phyloP scores from a whole-genome alignment of 2,797 vertebrate species.

The Oryzias sinensis region DNA sequence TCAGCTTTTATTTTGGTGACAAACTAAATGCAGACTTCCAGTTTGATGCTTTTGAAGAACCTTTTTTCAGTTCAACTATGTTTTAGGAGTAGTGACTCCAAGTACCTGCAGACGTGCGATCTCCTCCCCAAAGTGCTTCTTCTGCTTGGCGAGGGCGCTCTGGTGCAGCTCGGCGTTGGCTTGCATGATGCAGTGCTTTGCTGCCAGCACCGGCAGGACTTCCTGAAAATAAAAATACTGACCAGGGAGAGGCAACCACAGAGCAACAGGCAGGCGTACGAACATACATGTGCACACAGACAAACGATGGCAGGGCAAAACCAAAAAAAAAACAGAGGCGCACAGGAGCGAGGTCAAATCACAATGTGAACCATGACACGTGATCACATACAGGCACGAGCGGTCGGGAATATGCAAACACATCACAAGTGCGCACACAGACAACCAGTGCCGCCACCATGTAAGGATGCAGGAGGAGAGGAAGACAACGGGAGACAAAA shows the following conservation, averaged over 20 bases:
- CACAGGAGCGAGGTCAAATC: constrained; percentile 73
- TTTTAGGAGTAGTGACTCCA: not conserved
- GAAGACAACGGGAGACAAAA: constrained; percentile 78
- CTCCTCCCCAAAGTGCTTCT: constrained; percentile 97
- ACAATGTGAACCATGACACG: constrained; percentile 81
- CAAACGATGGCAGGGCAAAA: constrained; percentile 41
- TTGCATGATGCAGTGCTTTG: constrained; percentile 99
- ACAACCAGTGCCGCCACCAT: constrained; percentile 46
- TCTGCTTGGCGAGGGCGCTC: constrained; percentile 90
- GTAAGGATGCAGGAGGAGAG: constrained; percentile 73
- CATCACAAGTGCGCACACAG: constrained; percentile 13
- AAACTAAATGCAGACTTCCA: too few species aligned
- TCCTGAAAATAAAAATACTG: constrained; percentile 99
- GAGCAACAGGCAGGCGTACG: constrained; percentile 66
- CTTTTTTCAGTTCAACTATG: too few species aligned
- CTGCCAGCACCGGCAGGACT: constrained; percentile 95
- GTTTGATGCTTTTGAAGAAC: too few species aligned
- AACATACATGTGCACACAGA: constrained; percentile 55
- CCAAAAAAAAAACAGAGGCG: constrained; percentile 47
- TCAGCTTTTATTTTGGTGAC: too few species aligned
- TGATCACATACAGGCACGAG: constrained; percentile 83
- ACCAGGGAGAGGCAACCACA: constrained; percentile 91
- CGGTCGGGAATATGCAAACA: constrained; percentile 57
- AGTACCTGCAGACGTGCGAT: constrained; percentile 93
- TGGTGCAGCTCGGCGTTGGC: constrained; percentile 95